Conservation (phyloP, 1,140 invertebrate genomes). For the Drosophila miranda region DNA sequence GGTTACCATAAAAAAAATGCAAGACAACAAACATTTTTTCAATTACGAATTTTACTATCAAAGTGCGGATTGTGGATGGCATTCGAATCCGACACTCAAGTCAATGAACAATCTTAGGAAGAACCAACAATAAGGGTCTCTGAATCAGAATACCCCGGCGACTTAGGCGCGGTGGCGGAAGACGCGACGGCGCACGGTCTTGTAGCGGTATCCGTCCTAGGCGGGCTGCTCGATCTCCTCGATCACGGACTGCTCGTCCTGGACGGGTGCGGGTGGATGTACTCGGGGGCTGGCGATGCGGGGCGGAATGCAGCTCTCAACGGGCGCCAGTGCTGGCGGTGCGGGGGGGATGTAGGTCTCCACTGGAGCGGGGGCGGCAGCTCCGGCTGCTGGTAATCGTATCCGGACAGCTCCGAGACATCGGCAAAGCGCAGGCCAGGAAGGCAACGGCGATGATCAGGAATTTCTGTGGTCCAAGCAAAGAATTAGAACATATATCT, state of each 20-base stretch:
- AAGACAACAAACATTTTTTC: slow-evolving; percentile 29
- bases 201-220: slow-evolving; percentile 77
- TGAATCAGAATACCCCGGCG: too few species aligned
- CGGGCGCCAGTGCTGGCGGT: slow-evolving; percentile 40
- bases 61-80: slow-evolving; percentile 16
- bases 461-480: slow-evolving; percentile 50
- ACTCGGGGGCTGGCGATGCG: slow-evolving; percentile 42
- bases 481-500: neutral
- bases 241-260: slow-evolving; percentile 42
- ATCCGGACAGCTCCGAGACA: slow-evolving; percentile 70
- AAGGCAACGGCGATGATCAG: slow-evolving; percentile 62
- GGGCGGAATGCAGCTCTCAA: slow-evolving; percentile 55
- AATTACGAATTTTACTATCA: slow-evolving; percentile 30
- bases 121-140: neutral
- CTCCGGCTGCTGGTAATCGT: slow-evolving; percentile 68
- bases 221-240: slow-evolving; percentile 72
- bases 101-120: slow-evolving; percentile 40
- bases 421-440: slow-evolving; percentile 71
- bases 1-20: slow-evolving; percentile 28
- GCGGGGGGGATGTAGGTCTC: slow-evolving; percentile 56
- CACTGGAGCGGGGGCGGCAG: slow-evolving; percentile 56
- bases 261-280: slow-evolving; percentile 49
- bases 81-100: slow-evolving; percentile 30
- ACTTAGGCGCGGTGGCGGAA: slow-evolving; percentile 72
- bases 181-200: slow-evolving; percentile 74